Base-by-base conservation (phyloP, 1,140 invertebrate genomes). In the Stratiolaelaps scimitus region DNA sequence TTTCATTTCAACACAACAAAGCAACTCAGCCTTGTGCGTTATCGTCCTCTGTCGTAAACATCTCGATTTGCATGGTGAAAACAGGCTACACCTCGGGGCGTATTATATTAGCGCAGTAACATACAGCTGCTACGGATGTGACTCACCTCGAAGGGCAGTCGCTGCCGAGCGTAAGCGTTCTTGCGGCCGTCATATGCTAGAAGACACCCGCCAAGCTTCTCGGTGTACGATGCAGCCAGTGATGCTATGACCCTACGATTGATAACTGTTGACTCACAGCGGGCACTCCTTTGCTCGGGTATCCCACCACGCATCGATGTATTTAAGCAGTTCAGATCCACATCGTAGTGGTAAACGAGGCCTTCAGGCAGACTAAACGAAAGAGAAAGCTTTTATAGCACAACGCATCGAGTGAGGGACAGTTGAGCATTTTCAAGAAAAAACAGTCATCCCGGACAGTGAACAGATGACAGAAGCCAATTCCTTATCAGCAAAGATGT, bases 101-200 rank as follows among this genome's bases (percentile, higher is more conserved):
- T 4, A 10, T 6, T 10, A 10, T 6, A 40, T 40, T 4, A 4
- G 34, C 10, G 5, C 34, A 40, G 34, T 40, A 40, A 40, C 34
- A 40, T n/a, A n/a, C n/a, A 40, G 10, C 4, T 48, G 26, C 4
- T 48, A 20, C n/a, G 19, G 47, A 48, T 48, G 4, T 48, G 4
- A 60, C 47, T n/a, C 23, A 26, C 53, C 53, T 26, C 20, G 23
- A 20, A 20, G 2, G 53, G 23, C 23, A 60, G 20, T 1, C 26
- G 13, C 1, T 34, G 53, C 34, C 23, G 15, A 23, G 53, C 15
- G 23, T 60, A 26, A 15, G 26, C 15, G 34, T 60, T 60, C 53
- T 60, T 60, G 15, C 53, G 53, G 26, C 53, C 53, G 23, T 60
- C 23, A 34, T 19, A 60, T 5, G 53, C 53, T 34, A 60, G 10